phyloP scores from a whole-genome alignment of 2,888 invertebrate species.

The Diarsia dahlii region DNA sequence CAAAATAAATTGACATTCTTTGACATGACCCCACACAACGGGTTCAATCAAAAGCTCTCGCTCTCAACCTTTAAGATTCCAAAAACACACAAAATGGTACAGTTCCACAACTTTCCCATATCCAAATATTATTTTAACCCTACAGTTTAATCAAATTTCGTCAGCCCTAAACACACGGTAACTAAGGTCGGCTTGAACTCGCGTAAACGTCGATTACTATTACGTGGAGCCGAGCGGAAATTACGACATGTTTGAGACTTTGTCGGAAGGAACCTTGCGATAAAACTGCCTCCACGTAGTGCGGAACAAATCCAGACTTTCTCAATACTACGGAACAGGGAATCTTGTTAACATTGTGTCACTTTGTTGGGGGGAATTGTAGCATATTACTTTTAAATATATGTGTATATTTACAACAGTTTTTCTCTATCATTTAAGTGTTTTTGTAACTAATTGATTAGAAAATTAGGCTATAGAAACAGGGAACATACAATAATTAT shows the following conservation, averaged over 20 bases:
- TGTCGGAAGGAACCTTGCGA: conserved; percentile 52
- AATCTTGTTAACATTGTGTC: conserved; percentile 35
- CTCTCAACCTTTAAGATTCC: background rate
- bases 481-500: background rate
- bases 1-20: background rate
- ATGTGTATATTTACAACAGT: background rate
- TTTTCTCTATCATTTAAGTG: background rate
- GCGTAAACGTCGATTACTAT: conserved; percentile 69
- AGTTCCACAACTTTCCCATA: conserved; percentile 7
- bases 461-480: background rate
- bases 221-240: conserved; percentile 71
- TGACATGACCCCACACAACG: too few relatives aligned
- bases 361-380: conserved; percentile 23
- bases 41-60: too few relatives aligned
- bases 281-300: conserved; percentile 55
- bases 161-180: conserved; percentile 42
- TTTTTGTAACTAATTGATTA: background rate
- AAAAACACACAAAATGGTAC: conserved; percentile 6
- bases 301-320: conserved; percentile 50
- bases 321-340: conserved; percentile 16
- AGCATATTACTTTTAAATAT: background rate
- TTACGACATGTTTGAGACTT: conserved; percentile 69
- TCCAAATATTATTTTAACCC: conserved; percentile 40
- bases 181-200: conserved; percentile 45
- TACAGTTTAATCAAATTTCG: conserved; percentile 43